Evolutionary conservation across 2,888 invertebrate species (phyloP).

Genomic region (Synanthedon tipuliformis): DNA sequence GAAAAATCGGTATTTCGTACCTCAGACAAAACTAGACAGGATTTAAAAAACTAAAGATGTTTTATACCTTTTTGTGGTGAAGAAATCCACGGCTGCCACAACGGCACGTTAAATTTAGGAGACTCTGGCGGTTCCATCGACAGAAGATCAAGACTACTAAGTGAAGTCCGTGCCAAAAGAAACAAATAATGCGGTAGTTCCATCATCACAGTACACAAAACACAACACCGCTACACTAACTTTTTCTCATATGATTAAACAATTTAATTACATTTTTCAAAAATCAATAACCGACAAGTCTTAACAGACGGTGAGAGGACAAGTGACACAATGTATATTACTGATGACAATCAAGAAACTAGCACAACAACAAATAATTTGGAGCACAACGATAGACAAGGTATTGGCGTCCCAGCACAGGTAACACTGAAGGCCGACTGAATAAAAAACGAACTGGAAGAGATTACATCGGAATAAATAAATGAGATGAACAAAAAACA

Average conservation of each 20-base stretch:
- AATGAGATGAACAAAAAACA: slow-evolving; percentile 70
- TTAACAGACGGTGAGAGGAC: neutral
- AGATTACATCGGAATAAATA: slow-evolving; percentile 72
- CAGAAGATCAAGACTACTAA: slow-evolving; percentile 36
- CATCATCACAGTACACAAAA: slow-evolving; percentile 48
- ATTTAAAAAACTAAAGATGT: neutral
- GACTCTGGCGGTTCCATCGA: slow-evolving; percentile 66
- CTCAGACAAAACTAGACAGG: no score
- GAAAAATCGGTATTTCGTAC: no score
- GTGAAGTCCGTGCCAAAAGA: slow-evolving; percentile 51
- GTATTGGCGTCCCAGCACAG: slow-evolving; percentile 61
- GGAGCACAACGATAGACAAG: slow-evolving; percentile 34
- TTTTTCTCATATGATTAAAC: no score
- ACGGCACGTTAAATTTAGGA: slow-evolving; percentile 60
- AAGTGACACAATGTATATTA: neutral
- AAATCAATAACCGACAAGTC: neutral
- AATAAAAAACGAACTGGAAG: slow-evolving; percentile 69
- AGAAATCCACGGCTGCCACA: slow-evolving; percentile 64
- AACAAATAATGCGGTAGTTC: slow-evolving; percentile 58
- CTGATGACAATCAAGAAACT: neutral
- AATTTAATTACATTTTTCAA: no score
- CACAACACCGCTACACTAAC: neutral
- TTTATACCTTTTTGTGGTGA: slow-evolving; percentile 50
- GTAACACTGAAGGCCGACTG: slow-evolving; percentile 70
- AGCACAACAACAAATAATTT: slow-evolving; percentile 20